Evolutionary conservation across 2,797 vertebrate species (phyloP).

Genomic region (Triplophysa yarkandensis): DNA sequence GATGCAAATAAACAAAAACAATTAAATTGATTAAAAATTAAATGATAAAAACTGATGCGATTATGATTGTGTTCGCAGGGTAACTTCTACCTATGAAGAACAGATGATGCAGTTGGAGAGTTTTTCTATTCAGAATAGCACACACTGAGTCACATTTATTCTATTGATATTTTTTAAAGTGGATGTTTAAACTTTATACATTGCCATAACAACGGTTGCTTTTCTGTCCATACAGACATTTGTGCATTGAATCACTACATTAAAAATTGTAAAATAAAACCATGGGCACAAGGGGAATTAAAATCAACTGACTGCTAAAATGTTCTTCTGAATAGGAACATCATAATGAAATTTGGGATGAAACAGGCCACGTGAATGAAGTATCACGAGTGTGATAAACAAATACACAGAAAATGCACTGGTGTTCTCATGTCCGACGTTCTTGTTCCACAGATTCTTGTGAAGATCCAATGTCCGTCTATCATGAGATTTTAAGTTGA

Average conservation of each 20-base stretch:
- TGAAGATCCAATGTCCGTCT: not conserved
- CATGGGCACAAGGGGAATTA: slow-evolving; percentile 56
- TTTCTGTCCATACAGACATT: slow-evolving; percentile 11
- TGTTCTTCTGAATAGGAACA: slow-evolving; percentile 58
- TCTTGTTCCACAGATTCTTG: slow-evolving; percentile 18
- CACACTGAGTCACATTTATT: not conserved
- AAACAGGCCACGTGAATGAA: slow-evolving; percentile 62
- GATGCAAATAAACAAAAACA: no score
- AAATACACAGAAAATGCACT: slow-evolving; percentile 26
- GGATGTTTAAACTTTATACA: no score
- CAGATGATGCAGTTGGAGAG: no score
- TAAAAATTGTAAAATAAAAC: not conserved
- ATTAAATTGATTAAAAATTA: no score
- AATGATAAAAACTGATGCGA: no score
- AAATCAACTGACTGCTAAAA: slow-evolving; percentile 68
- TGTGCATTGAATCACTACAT: slow-evolving; percentile 1
- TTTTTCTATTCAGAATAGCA: not conserved
- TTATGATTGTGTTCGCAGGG: no score
- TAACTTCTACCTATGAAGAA: no score
- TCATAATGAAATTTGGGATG: slow-evolving; percentile 65
- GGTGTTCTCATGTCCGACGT: slow-evolving; percentile 16
- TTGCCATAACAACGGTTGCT: not conserved
- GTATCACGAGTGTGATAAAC: slow-evolving; percentile 58
- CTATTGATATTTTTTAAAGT: no score
- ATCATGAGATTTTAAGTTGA: not conserved